phyloP scores from a whole-genome alignment of 2,888 invertebrate genomes.

The Trissonchulus latispiculum region DNA sequence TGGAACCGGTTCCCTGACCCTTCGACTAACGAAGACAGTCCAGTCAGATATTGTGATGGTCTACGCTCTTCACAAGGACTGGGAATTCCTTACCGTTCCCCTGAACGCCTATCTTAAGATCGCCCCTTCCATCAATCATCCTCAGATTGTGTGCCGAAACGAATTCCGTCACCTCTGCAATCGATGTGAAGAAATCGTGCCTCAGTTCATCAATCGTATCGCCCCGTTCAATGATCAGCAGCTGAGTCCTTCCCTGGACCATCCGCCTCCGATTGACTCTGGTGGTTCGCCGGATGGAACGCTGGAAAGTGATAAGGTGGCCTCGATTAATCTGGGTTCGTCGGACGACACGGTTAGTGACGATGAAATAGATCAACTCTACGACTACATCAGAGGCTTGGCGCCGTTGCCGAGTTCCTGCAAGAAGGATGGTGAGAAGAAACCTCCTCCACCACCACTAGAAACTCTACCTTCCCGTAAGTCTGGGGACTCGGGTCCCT shows the following conservation, averaged over 20 bases:
- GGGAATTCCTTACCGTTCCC: constrained; percentile 64
- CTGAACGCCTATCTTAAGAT: constrained; percentile 74
- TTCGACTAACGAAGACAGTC: constrained; percentile 1
- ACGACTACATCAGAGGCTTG: constrained; percentile 84
- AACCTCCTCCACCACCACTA: constrained; percentile 80
- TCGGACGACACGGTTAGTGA: constrained; percentile 49
- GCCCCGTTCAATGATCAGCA: constrained; percentile 2
- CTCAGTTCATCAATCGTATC: constrained; percentile 1
- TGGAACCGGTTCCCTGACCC: background rate
- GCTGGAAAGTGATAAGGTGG: background rate
- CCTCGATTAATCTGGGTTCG: background rate
- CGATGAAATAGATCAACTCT: constrained; percentile 90
- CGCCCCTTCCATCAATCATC: constrained; percentile 54
- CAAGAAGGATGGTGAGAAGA: constrained; percentile 46
- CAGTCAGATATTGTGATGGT: constrained; percentile 5
- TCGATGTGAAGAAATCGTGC: constrained; percentile 12
- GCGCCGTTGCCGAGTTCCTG: constrained; percentile 67
- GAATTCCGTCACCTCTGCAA: constrained; percentile 14
- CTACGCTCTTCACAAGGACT: constrained; percentile 63
- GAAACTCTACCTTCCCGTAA: constrained; percentile 67
- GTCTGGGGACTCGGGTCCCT: constrained; percentile 10
- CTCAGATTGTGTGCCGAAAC: constrained; percentile 52
- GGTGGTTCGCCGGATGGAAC: background rate
- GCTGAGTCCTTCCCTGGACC: background rate
- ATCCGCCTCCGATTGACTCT: too few species aligned